Evolutionary conservation across 2,797 vertebrate genomes (phyloP).

Genomic region (Oreonectes daqikongensis): DNA sequence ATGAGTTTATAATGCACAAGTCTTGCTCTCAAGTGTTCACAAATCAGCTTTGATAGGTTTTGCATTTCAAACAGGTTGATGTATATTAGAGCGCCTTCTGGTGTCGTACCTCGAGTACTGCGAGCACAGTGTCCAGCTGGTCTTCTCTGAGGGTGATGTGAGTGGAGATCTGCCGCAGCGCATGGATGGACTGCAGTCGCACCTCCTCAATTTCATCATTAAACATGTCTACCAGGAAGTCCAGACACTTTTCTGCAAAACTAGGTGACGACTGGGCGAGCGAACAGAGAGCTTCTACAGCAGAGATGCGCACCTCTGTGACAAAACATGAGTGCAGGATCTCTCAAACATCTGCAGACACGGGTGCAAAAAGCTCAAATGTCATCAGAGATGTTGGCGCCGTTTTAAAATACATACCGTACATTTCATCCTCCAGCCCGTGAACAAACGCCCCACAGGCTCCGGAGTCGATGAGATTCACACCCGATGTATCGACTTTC

Average conservation of each 20-base stretch:
- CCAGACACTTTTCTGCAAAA: constrained; percentile 96
- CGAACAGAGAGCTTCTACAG: constrained; percentile 92
- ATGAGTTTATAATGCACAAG: neutral
- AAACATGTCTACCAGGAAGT: constrained; percentile 99
- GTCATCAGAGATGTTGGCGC: neutral
- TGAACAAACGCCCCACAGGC: constrained; percentile 98
- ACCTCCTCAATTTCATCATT: constrained; percentile 99
- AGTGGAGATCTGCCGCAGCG: constrained; percentile 91
- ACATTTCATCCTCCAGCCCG: constrained; percentile 99
- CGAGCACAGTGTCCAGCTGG: constrained; percentile 94
- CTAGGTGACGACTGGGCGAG: constrained; percentile 88
- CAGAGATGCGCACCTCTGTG: constrained; percentile 92
- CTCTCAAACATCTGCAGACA: neutral
- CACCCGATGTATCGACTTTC: constrained; percentile 89
- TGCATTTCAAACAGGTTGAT: neutral
- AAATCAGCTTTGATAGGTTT: neutral
- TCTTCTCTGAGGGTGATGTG: constrained; percentile 95
- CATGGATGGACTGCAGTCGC: constrained; percentile 94
- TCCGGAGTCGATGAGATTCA: constrained; percentile 94
- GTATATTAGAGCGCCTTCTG: neutral
- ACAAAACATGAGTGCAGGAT: neutral
- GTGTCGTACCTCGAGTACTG: constrained; percentile 87
- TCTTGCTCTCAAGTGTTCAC: no score
- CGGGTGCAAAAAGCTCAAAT: neutral
- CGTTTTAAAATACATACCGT: constrained; percentile 76